Evolutionary conservation across 2,797 vertebrate genomes (phyloP).

Genomic region (Ara ararauna): DNA sequence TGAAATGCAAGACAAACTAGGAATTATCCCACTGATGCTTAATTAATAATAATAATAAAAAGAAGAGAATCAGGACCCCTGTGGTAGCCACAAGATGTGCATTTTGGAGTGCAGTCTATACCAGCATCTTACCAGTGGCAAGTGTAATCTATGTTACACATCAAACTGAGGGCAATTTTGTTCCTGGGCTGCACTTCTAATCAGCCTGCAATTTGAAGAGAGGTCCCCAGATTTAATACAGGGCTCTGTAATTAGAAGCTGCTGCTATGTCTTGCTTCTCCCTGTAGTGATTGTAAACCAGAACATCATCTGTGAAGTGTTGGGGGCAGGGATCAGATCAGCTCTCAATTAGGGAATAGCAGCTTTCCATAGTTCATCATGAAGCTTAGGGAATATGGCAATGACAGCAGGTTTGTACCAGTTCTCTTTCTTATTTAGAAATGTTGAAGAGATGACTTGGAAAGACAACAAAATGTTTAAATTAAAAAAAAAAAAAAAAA

Average conservation of each 20-base stretch:
- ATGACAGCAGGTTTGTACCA: not conserved
- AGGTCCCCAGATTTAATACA: conserved; percentile 16
- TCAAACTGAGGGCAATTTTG: accelerated
- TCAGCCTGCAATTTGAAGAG: conserved; percentile 40
- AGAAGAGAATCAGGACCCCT: not conserved
- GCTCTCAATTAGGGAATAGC: not conserved
- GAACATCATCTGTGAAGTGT: not conserved
- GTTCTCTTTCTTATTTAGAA: not conserved
- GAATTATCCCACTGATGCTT: not conserved
- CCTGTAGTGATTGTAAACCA: not conserved
- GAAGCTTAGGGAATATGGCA: not conserved
- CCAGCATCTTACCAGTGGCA: not conserved
- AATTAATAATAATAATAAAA: not conserved
- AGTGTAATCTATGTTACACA: not conserved
- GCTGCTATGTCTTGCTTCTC: not conserved
- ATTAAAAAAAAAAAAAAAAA: not conserved
- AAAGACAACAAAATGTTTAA: not conserved
- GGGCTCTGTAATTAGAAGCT: not conserved
- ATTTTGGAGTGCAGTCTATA: not conserved
- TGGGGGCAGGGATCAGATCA: not conserved
- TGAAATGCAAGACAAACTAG: not conserved
- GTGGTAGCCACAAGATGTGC: not conserved
- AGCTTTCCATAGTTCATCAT: not conserved
- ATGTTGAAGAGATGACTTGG: not conserved
- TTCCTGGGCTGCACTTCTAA: conserved; percentile 7